Conservation (phyloP, 2,797 vertebrate species). For the Clarias laeviceps region DNA sequence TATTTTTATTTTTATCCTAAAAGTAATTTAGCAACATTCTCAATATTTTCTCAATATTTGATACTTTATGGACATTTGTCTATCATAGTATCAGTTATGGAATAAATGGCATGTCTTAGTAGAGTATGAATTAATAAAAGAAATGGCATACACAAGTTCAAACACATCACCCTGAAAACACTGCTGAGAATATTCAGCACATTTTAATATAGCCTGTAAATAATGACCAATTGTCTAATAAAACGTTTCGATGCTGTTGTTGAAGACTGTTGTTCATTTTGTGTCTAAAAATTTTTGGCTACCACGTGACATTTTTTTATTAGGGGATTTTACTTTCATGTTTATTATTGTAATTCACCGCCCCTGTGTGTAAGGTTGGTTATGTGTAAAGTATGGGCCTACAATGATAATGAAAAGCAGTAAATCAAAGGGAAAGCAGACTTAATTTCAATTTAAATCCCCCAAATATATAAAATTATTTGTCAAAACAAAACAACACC, state of each 20-base stretch:
- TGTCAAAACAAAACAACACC: background rate
- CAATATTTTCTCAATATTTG: background rate
- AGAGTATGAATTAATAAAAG: background rate
- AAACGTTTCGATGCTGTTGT: background rate
- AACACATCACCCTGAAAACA: background rate
- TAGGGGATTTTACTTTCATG: background rate
- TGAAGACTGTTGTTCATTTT: background rate
- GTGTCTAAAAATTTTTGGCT: background rate
- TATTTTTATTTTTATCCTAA: background rate
- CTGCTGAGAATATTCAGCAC: background rate
- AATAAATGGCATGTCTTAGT: background rate
- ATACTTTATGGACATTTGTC: background rate
- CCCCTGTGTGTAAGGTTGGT: background rate
- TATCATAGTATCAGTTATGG: background rate
- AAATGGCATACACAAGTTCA: background rate
- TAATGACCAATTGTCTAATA: background rate
- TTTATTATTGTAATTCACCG: background rate
- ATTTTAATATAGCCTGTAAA: background rate
- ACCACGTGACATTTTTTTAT: background rate
- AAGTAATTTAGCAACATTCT: background rate
- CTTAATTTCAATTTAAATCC: slow-evolving; percentile 2
- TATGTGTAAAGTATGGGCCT: slow-evolving; percentile 2
- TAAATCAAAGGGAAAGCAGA: background rate
- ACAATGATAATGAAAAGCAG: slow-evolving; percentile 18
- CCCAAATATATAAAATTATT: background rate